phyloP scores from a whole-genome alignment of 2,113 vertebrate genomes.

The Hyperopisus bebe region DNA sequence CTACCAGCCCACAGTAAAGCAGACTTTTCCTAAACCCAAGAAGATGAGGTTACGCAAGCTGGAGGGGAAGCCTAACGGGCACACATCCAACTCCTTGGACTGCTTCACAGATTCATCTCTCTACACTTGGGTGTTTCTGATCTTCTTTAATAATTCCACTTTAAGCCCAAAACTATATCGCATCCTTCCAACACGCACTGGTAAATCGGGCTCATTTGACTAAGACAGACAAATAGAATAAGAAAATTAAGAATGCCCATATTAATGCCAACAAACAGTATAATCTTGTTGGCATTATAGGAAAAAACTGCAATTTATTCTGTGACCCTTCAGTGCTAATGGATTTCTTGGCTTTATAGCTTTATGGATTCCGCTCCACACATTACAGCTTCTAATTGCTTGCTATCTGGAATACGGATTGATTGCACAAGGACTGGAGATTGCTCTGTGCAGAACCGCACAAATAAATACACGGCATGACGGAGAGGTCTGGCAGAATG shows the following conservation, averaged over 20 bases:
- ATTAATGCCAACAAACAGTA: background rate
- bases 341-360: conserved; percentile 24
- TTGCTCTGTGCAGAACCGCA: background rate
- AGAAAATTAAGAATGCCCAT: background rate
- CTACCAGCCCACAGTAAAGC: background rate
- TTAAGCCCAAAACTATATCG: background rate
- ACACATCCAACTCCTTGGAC: background rate
- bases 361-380: conserved; percentile 20
- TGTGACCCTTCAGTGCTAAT: conserved; percentile 23
- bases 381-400: conserved; percentile 30
- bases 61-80: background rate
- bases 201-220: background rate
- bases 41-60: background rate
- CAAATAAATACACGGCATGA: conserved; percentile 18
- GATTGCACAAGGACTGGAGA: conserved; percentile 20
- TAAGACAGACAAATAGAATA: background rate
- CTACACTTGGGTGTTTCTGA: background rate
- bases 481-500: conserved; percentile 19
- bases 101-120: background rate
- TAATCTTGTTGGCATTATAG: conserved; percentile 6
- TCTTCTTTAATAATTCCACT: background rate
- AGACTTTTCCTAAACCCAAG: background rate
- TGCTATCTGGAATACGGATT: conserved; percentile 21
- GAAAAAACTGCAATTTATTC: conserved; percentile 2
- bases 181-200: background rate